These are phyloP conservation scores for Lytechinus variegatus DNA, from an alignment of 35 echinoderm and acorn worm genomes.

Conservation along the genomic window DNA sequence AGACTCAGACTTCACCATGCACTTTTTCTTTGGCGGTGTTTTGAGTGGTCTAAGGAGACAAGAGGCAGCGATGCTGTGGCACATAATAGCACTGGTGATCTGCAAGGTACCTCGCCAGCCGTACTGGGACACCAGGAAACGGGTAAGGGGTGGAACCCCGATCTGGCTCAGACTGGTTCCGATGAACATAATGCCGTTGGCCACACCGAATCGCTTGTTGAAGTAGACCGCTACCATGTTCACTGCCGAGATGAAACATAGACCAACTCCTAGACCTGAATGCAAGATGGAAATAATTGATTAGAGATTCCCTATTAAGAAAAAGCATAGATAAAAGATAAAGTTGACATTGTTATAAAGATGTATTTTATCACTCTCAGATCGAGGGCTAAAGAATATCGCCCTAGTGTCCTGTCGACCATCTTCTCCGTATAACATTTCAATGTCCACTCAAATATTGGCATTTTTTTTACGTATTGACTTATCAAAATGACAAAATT, in stretches of 20 bases:
- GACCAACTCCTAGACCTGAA: conserved; percentile 34
- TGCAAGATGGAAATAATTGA: background rate
- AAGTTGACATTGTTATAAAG: no score
- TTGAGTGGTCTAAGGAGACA: background rate
- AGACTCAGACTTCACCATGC: background rate
- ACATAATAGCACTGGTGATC: conserved; percentile 22
- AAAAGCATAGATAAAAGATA: no score
- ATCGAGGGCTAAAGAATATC: no score
- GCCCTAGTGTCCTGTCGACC: no score
- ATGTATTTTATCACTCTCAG: no score
- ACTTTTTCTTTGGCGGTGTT: background rate
- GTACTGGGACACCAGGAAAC: background rate
- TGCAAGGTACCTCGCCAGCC: conserved; percentile 32
- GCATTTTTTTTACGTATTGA: no score
- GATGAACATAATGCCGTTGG: conserved; percentile 30
- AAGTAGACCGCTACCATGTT: conserved; percentile 39
- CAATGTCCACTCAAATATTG: no score
- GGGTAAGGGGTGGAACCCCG: background rate
- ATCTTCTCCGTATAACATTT: no score
- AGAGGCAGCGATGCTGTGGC: background rate
- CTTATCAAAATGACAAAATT: no score
- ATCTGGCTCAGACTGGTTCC: conserved; percentile 35
- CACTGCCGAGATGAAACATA: conserved; percentile 6
- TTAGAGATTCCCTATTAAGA: background rate
- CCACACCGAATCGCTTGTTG: conserved; percentile 36